Evolutionary conservation across 1,140 invertebrate species (phyloP), one percentile per base, ranked within the genome.

Genomic region (Cheumatopsyche charites): DNA sequence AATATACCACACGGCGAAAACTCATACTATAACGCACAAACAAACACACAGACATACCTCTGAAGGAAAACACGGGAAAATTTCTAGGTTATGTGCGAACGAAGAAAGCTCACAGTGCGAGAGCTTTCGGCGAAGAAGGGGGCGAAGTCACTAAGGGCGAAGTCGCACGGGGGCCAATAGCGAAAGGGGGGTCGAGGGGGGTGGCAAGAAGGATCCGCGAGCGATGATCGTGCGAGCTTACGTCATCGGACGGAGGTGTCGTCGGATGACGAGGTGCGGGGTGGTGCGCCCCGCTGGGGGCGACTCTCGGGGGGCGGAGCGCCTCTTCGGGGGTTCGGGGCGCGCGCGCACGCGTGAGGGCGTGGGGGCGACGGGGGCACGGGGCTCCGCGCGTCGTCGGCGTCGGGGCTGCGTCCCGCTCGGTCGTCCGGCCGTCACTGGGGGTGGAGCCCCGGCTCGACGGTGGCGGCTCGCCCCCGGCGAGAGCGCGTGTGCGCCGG

Each of bases 341-440:
- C 1, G 58, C 2, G 13, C 11, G 58, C 23, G 58, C 19, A 11
- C 7, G 58, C 4, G 29, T 9, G 3, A 9, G 3, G 29, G 29
- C 29, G 29, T 36, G 29, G 29, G 29, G 29, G 3, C n/a, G n/a
- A 9, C 29, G 3, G 29, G 29, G 29, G 29, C 29, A 9, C 29
- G 29, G 41, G 7, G 47, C 49, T 17, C 9, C 13, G 63, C 1
- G 42, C 42, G 63, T 17, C 42, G 63, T 49, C 43, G 6, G 62
- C 29, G 29, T 43, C 42, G 26, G 25, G 66, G 45, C 66, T 55
- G 66, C 49, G 45, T 47, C 47, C 49, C 25, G 45, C 47, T 26
- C 23, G 47, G 66, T 13, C 42, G 63, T 47, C 63, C 23, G 63
- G 63, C 63, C 47, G 63, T 66, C 47, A 66, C 63, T 66, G 63